Percentiles rank a stretch among this genome's conserved stretches.
Evolutionary conservation across 2,888 invertebrate genomes (phyloP).

Genomic region (Actias luna): DNA sequence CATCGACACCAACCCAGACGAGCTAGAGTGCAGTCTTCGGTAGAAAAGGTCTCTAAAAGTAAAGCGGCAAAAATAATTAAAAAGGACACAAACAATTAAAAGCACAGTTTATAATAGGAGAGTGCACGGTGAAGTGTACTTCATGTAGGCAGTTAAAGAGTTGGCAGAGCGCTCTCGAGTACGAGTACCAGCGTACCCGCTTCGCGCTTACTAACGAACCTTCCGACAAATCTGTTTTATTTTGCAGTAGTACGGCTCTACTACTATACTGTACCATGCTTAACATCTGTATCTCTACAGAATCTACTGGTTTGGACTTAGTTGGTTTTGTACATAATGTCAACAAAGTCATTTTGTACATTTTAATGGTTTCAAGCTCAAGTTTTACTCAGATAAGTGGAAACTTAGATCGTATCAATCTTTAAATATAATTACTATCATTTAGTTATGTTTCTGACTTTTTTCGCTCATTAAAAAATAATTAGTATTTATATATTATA

Average conservation of each 20-base stretch:
- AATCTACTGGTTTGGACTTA: neutral
- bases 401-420: neutral
- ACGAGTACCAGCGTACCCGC: slow-evolving; percentile 68
- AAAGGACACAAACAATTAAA: slow-evolving; percentile 78
- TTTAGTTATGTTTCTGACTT: neutral
- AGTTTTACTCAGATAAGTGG: neutral
- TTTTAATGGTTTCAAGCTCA: neutral
- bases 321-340: slow-evolving; percentile 7
- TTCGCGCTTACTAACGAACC: slow-evolving; percentile 75
- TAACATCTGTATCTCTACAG: neutral
- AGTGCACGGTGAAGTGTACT: slow-evolving; percentile 76
- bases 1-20: neutral
- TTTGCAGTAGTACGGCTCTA: slow-evolving; percentile 41
- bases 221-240: slow-evolving; percentile 67
- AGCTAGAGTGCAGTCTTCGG: neutral
- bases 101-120: slow-evolving; percentile 81
- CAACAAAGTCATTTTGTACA: neutral
- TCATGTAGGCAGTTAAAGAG: slow-evolving; percentile 82
- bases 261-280: slow-evolving; percentile 32
- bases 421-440: neutral
- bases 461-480: too few relatives aligned
- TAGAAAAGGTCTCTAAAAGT: slow-evolving; percentile 16
- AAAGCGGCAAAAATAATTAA: slow-evolving; percentile 74
- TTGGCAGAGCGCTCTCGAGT: slow-evolving; percentile 76
- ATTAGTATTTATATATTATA: too few relatives aligned